phyloP scores from a whole-genome alignment of 2,797 vertebrate genomes.

The Tauraco hartlaubi region DNA sequence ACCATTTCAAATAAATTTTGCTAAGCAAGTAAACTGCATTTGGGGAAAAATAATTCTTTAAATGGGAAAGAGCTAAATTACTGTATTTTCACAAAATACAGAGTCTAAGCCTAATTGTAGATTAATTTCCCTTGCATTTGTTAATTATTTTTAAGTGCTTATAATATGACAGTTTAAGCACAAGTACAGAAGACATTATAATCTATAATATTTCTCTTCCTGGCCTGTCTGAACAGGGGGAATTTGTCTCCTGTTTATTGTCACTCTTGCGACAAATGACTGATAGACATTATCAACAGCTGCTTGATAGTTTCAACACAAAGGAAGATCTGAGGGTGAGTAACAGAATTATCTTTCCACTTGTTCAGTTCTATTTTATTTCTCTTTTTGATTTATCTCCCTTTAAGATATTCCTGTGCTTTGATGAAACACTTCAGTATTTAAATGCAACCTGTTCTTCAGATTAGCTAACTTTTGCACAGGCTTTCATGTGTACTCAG shows the following conservation, averaged over 20 bases:
- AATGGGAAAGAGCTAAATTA: neutral
- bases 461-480: neutral
- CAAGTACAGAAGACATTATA: neutral
- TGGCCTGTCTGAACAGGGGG: constrained; percentile 83
- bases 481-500: neutral
- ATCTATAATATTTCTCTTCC: neutral
- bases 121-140: neutral
- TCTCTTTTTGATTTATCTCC: neutral
- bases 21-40: neutral
- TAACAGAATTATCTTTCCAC: neutral
- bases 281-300: constrained; percentile 95
- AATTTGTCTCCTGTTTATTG: constrained; percentile 96
- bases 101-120: neutral
- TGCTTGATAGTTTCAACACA: constrained; percentile 92
- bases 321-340: constrained; percentile 96
- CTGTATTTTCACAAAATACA: neutral
- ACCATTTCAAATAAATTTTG: neutral
- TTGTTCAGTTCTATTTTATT: neutral
- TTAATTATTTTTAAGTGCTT: constrained; percentile 2
- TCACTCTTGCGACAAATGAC: constrained; percentile 96
- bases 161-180: neutral
- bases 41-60: neutral
- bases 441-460: neutral
- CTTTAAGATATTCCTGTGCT: neutral
- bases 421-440: neutral